Conservation (phyloP, 2,888 invertebrate species). For the Amblyteles armatorius region DNA sequence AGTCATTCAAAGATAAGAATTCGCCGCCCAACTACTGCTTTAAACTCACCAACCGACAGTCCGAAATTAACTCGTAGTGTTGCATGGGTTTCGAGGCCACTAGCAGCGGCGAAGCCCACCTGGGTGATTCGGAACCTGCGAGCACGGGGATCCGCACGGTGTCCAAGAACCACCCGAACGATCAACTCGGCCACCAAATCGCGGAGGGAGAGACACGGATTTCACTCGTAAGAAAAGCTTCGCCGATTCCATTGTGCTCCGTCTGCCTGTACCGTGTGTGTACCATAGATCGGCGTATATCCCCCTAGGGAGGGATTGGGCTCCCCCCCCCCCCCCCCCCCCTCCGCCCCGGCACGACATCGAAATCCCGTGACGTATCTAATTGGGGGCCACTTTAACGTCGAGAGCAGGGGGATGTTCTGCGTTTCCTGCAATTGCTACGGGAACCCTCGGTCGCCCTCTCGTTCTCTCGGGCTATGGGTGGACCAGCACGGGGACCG, state of each 20-base stretch:
- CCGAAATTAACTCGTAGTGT: not conserved
- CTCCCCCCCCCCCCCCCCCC: conserved; percentile 70
- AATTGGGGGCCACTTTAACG: conserved; percentile 83
- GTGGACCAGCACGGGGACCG: conserved; percentile 53
- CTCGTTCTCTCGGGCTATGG: conserved; percentile 44
- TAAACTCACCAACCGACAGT: no score
- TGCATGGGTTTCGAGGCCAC: not conserved
- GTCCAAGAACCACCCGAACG: conserved; percentile 57
- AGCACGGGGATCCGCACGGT: conserved; percentile 36
- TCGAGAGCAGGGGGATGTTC: conserved; percentile 71
- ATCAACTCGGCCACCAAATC: conserved; percentile 35
- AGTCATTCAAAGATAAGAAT: no score
- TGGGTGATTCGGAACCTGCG: conserved; percentile 28
- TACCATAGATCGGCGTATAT: conserved; percentile 43
- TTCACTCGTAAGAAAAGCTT: conserved; percentile 65
- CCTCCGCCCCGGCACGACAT: conserved; percentile 74
- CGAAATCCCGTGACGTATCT: conserved; percentile 84
- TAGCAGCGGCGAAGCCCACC: not conserved
- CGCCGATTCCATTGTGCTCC: conserved; percentile 14
- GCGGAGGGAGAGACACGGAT: conserved; percentile 47
- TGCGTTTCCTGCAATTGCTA: conserved; percentile 6
- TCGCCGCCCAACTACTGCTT: no score
- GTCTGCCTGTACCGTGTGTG: conserved; percentile 6
- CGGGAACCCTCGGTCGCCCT: not conserved
- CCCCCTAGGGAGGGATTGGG: conserved; percentile 78